A percentile compares a stretch with the other conserved stretches of the same genome.
Evolutionary conservation across 1,140 invertebrate species (phyloP).

Genomic region (Tetramorium simillimum): DNA sequence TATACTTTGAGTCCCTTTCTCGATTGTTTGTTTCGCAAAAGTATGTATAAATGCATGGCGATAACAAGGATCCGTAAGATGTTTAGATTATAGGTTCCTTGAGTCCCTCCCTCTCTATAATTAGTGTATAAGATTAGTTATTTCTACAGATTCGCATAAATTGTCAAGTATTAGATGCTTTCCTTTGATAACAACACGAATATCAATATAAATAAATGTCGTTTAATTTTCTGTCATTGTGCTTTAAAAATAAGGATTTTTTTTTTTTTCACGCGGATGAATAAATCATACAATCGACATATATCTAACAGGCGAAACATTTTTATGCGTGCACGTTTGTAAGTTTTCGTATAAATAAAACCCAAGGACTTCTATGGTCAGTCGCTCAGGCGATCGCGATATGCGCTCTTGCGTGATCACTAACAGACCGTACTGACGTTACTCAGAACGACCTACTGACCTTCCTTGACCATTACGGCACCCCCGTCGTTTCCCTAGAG

Average conservation of each 20-base stretch:
- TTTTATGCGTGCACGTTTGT: neutral
- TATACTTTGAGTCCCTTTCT: neutral
- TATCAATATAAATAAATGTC: neutral
- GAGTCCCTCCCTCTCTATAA: neutral
- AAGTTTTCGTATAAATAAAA: conserved; percentile 3
- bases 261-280: neutral
- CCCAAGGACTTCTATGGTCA: conserved; percentile 76
- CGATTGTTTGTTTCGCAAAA: neutral
- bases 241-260: neutral
- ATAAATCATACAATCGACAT: neutral
- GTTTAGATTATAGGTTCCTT: neutral
- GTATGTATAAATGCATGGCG: too few species aligned
- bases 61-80: neutral
- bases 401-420: conserved; percentile 78
- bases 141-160: neutral
- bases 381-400: conserved; percentile 76
- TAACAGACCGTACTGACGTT: conserved; percentile 77
- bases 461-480: conserved; percentile 78
- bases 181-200: neutral
- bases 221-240: neutral
- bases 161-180: neutral
- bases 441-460: conserved; percentile 82
- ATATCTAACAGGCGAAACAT: neutral
- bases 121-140: neutral
- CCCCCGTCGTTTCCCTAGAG: conserved; percentile 42